These are phyloP conservation scores for Pemphredon lugubris DNA, from an alignment of 2,888 invertebrate genomes.

Conservation along the genomic window DNA sequence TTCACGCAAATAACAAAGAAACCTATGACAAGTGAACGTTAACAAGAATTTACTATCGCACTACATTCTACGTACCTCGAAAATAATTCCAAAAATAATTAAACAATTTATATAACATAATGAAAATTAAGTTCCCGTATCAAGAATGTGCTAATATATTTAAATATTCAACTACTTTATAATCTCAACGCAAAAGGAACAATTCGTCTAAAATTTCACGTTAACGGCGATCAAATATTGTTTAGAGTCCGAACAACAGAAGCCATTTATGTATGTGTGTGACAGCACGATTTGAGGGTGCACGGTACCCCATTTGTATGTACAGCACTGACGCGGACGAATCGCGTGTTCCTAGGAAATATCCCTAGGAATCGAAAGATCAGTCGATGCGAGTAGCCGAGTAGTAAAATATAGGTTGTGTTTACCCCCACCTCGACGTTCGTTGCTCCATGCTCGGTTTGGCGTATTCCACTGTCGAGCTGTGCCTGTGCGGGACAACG, in stretches of 20 bases:
- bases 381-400: conserved; percentile 36
- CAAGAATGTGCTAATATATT: too few species aligned
- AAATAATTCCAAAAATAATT: too few species aligned
- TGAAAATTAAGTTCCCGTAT: too few species aligned
- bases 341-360: conserved; percentile 34
- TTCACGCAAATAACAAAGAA: background rate
- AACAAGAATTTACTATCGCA: too few species aligned
- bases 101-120: background rate
- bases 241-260: too few species aligned
- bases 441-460: conserved; percentile 51
- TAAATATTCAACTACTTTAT: too few species aligned
- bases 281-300: too few species aligned
- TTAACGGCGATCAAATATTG: background rate
- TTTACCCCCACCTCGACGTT: conserved; percentile 47
- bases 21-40: background rate
- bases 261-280: too few species aligned
- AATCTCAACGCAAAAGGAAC: too few species aligned
- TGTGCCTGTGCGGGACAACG: conserved; percentile 38
- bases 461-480: conserved; percentile 49
- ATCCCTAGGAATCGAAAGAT: conserved; percentile 51
- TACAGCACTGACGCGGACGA: conserved; percentile 30
- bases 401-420: conserved; percentile 44
- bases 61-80: too few species aligned
- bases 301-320: conserved; percentile 1
- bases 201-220: background rate